Evolutionary conservation across 30 jellyfish, hydroid and myxozoan species (phyloP), one percentile per base, ranked within the genome.

Genomic region (Turritopsis rubra): DNA sequence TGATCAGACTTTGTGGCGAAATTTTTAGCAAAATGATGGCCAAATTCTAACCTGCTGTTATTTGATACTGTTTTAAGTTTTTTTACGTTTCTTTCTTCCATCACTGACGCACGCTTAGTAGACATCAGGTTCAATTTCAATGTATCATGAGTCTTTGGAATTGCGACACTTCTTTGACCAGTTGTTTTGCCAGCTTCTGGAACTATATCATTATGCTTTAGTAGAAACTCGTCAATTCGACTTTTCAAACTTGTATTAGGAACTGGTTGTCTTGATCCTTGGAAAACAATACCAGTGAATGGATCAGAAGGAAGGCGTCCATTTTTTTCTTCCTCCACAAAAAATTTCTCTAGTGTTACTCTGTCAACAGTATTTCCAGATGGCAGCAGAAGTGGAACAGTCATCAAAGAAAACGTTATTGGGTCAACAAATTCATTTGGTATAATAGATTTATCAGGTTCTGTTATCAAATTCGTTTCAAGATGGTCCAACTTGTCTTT

Each of bases 291-390:
- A 1, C 99, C 99, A 85, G 99, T 88, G 66, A 93, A 93, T 21
- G 99, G 99, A 77, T 93, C 99, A 21, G 91, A 41, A 17, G 99
- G 95, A 9, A 73, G 27, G 31, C 99, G 84, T 7, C 99, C 99
- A 71, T 79, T 28, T 18, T 54, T 88, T 54, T 83, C 77, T 29
- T 84, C 93, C 41, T 75, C 90, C 18, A 74, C 83, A 0, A 66
- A 76, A 82, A 86, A 85, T 22, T 81, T 88, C 30, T 88, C 99
- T 7, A 88, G 53, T 0, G 99, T 88, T 54, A 86, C 26, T 7
- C 77, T 29, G 81, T 93, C 99, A 53, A 93, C 83, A 13, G 89
- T 88, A 66, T 88, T 88, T 0, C 99, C 99, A 29, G 99, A 93
- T 53, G 99, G 99, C 52, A 93, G 73, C 76, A 93, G 81, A 22